Conservation (phyloP, 2,888 invertebrate species). For the Cheilosia vulpina region DNA sequence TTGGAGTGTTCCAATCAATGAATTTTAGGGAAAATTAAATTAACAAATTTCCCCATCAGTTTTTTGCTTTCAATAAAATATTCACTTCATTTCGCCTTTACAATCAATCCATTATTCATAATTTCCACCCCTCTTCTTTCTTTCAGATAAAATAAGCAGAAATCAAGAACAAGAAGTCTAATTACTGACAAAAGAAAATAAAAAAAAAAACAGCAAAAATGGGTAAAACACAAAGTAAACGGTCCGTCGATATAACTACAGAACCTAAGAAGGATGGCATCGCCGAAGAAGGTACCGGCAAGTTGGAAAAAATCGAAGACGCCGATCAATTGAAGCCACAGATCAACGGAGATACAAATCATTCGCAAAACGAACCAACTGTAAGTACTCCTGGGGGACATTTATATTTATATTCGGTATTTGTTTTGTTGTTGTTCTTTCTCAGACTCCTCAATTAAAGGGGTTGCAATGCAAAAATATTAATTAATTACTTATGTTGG, state of each 20-base stretch:
- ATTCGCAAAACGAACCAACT: conserved; percentile 87
- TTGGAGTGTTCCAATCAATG: conserved; percentile 5
- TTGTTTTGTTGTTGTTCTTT: conserved; percentile 11
- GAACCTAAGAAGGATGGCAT: conserved; percentile 86
- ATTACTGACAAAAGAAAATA: conserved; percentile 22
- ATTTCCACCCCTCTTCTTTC: background rate
- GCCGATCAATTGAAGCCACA: conserved; percentile 89
- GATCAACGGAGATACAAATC: conserved; percentile 88
- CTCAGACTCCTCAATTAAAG: conserved; percentile 55
- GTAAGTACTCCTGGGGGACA: conserved; percentile 76
- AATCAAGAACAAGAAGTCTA: conserved; percentile 41
- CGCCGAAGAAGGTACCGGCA: conserved; percentile 87
- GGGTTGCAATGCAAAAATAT: conserved; percentile 47
- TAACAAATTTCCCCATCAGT: conserved; percentile 8
- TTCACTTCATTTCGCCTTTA: conserved; percentile 40
- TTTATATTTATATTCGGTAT: background rate
- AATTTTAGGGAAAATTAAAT: conserved; percentile 35
- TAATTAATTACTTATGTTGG: conserved; percentile 51
- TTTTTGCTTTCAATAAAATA: conserved; percentile 1
- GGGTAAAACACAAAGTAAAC: conserved; percentile 94
- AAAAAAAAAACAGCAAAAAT: conserved; percentile 84
- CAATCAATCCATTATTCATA: conserved; percentile 37
- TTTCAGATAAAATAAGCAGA: conserved; percentile 57
- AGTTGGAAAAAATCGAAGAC: conserved; percentile 91
- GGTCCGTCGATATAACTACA: conserved; percentile 93